A percentile compares a stretch with the other conserved stretches of the same genome.
Evolutionary conservation across 2,113 vertebrate species (phyloP).

Genomic region (Candoia aspera): DNA sequence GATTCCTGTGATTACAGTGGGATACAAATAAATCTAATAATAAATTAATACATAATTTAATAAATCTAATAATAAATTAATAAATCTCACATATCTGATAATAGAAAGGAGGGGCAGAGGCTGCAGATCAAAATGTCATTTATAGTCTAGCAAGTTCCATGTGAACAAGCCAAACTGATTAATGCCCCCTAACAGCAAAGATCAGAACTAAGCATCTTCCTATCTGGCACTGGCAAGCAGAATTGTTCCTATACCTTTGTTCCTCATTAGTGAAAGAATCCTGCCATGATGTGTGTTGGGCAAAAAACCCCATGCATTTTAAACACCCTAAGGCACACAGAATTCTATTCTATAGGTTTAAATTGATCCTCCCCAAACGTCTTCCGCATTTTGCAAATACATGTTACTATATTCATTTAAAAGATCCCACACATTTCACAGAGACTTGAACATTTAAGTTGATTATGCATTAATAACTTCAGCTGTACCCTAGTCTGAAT

Average conservation of each 20-base stretch:
- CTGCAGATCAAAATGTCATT: background rate
- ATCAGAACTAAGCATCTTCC: background rate
- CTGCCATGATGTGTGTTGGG: background rate
- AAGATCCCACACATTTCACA: background rate
- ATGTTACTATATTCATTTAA: background rate
- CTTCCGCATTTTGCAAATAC: background rate
- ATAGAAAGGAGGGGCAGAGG: background rate
- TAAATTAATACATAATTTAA: no score
- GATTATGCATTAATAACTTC: background rate
- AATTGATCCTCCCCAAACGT: background rate
- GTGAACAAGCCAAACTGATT: background rate
- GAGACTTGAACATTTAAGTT: background rate
- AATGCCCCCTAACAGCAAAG: background rate
- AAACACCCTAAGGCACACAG: background rate
- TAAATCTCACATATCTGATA: background rate
- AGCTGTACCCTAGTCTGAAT: background rate
- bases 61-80: no score
- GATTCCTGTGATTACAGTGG: background rate
- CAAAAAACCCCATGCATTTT: background rate
- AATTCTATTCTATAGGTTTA: background rate
- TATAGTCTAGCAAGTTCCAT: background rate
- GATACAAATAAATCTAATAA: background rate
- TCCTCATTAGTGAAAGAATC: background rate
- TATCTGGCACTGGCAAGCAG: background rate
- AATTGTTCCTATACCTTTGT: background rate